Evolutionary conservation across 2,797 vertebrate species (phyloP).

Genomic region (Discoglossus pictus): DNA sequence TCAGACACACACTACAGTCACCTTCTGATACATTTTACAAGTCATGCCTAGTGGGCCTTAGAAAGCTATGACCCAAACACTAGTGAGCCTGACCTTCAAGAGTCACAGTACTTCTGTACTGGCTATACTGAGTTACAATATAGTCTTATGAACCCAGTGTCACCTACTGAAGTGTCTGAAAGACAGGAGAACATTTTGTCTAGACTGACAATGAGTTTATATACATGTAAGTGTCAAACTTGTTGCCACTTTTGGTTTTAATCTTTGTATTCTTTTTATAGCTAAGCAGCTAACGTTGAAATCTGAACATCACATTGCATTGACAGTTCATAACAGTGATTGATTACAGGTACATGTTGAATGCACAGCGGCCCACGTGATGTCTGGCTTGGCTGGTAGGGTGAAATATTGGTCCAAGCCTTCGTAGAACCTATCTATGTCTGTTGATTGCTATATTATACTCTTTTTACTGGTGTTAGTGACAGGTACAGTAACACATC

Average conservation of each 20-base stretch:
- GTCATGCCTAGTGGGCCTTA: no score
- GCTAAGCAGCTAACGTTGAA: conserved; percentile 40
- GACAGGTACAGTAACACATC: no score
- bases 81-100: no score
- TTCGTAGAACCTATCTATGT: conserved; percentile 3
- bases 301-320: conserved; percentile 44
- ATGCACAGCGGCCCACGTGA: conserved; percentile 37
- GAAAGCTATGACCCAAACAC: no score
- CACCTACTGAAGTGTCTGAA: neutral
- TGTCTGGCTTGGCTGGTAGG: conserved; percentile 41
- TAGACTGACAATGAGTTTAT: conserved; percentile 30
- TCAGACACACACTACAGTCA: no score
- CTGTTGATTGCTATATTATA: no score
- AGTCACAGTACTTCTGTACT: no score
- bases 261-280: conserved; percentile 45
- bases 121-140: no score
- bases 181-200: conserved; percentile 16
- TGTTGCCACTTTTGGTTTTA: conserved; percentile 35
- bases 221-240: conserved; percentile 39
- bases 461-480: no score
- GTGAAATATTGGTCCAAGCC: conserved; percentile 38
- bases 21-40: no score
- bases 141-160: no score
- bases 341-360: conserved; percentile 44
- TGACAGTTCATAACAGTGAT: conserved; percentile 50